Conservation (phyloP, 2,797 vertebrate genomes). For the Taeniopygia guttata region DNA sequence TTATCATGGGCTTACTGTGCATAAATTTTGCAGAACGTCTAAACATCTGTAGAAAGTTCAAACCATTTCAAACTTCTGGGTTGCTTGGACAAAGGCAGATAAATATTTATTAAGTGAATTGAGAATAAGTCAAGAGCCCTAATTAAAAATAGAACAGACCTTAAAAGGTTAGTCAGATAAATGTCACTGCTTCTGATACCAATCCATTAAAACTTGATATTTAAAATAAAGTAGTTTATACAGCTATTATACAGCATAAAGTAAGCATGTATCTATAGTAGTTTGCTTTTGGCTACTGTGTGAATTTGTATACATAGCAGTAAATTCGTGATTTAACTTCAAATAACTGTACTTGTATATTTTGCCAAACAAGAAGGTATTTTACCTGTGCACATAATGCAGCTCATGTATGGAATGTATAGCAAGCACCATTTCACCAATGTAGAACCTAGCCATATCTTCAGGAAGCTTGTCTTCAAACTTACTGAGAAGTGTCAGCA, state of each 20-base stretch:
- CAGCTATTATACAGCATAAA: neutral
- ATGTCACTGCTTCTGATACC: neutral
- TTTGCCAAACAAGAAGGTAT: neutral
- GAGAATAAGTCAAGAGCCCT: neutral
- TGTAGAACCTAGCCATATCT: constrained; percentile 95
- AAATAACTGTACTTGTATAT: neutral
- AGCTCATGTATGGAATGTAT: constrained; percentile 95
- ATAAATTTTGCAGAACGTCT: neutral
- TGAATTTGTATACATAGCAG: neutral
- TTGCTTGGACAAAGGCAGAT: neutral
- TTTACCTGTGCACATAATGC: constrained; percentile 95
- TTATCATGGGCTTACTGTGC: neutral
- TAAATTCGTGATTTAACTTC: neutral
- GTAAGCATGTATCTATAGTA: neutral
- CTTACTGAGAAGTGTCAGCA: constrained; percentile 96
- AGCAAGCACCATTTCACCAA: constrained; percentile 96
- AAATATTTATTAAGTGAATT: neutral
- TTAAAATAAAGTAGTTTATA: neutral
- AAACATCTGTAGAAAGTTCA: neutral
- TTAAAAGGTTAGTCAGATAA: constrained; percentile 17
- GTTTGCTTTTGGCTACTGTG: neutral
- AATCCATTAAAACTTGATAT: neutral
- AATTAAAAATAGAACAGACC: neutral
- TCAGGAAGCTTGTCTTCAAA: constrained; percentile 96
- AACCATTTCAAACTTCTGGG: neutral